These are phyloP conservation scores for Tigriopus californicus DNA, from an alignment of 2,888 invertebrate genomes.

Conservation along the genomic window DNA sequence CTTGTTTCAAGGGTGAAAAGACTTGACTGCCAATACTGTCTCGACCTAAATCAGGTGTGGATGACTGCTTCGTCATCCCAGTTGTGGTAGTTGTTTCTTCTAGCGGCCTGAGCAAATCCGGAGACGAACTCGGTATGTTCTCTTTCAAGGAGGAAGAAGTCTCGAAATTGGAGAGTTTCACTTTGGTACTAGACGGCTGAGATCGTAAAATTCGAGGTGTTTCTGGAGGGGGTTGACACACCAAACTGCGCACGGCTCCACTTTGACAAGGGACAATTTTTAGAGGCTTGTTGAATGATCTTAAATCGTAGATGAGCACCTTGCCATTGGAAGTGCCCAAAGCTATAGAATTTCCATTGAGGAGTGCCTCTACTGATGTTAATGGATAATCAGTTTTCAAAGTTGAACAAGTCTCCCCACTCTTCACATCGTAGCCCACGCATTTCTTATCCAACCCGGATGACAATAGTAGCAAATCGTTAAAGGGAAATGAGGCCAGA, in stretches of 20 bases:
- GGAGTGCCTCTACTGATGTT: conserved; percentile 25
- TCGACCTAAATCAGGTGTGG: no score
- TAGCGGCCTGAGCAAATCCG: no score
- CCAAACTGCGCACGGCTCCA: conserved; percentile 26
- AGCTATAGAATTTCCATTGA: conserved; percentile 26
- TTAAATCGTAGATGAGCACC: conserved; percentile 27
- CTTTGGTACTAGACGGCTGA: no score
- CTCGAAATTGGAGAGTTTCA: no score
- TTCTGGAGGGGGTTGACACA: conserved; percentile 18
- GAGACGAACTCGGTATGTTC: no score
- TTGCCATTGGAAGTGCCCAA: conserved; percentile 28
- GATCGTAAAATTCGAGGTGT: no score
- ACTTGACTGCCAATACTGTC: not conserved
- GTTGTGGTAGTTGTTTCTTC: not conserved
- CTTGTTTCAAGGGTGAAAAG: conserved; percentile 1
- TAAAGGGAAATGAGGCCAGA: conserved; percentile 30
- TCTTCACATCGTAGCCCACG: conserved; percentile 26
- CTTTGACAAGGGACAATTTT: conserved; percentile 20
- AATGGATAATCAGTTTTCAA: conserved; percentile 25
- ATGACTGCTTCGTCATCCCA: not conserved
- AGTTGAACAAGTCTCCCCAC: conserved; percentile 24
- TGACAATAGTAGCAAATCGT: conserved; percentile 27
- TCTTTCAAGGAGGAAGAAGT: no score
- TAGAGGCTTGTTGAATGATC: conserved; percentile 23
- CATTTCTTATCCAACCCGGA: conserved; percentile 29